Evolutionary conservation across 2,888 invertebrate genomes (phyloP).

Genomic region (Carabus problematicus): DNA sequence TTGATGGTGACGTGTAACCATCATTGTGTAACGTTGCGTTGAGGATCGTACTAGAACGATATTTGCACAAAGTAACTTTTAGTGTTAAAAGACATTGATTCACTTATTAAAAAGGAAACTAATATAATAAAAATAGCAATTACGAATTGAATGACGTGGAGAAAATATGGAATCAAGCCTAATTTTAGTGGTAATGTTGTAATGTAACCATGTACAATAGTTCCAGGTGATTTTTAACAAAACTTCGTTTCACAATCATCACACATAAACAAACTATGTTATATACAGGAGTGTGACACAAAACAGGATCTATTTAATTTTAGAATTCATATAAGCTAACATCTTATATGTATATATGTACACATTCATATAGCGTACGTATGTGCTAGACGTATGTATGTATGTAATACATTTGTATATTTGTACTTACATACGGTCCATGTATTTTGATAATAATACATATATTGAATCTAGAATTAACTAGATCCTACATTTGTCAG

Average conservation of each 20-base stretch:
- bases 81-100: slow-evolving; percentile 39
- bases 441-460: neutral
- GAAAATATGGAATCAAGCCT: slow-evolving; percentile 36
- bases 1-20: too few relatives aligned
- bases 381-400: too few relatives aligned
- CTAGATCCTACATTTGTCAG: too few relatives aligned
- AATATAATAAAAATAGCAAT: slow-evolving; percentile 42
- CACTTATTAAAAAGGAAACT: slow-evolving; percentile 38
- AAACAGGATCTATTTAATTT: slow-evolving; percentile 35
- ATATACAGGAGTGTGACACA: slow-evolving; percentile 17
- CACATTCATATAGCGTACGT: too few relatives aligned
- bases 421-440: too few relatives aligned
- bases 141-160: slow-evolving; percentile 39
- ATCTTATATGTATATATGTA: too few relatives aligned
- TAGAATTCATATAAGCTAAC: slow-evolving; percentile 28
- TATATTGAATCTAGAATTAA: slow-evolving; percentile 3
- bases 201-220: slow-evolving; percentile 34
- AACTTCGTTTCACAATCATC: slow-evolving; percentile 12
- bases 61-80: slow-evolving; percentile 39
- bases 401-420: too few relatives aligned
- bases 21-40: slow-evolving; percentile 30
- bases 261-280: slow-evolving; percentile 20
- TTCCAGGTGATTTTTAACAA: slow-evolving; percentile 21
- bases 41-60: slow-evolving; percentile 27
- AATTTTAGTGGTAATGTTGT: slow-evolving; percentile 39